Base-by-base conservation (phyloP, 2,888 invertebrate species). In the Trimorus sp. region DNA sequence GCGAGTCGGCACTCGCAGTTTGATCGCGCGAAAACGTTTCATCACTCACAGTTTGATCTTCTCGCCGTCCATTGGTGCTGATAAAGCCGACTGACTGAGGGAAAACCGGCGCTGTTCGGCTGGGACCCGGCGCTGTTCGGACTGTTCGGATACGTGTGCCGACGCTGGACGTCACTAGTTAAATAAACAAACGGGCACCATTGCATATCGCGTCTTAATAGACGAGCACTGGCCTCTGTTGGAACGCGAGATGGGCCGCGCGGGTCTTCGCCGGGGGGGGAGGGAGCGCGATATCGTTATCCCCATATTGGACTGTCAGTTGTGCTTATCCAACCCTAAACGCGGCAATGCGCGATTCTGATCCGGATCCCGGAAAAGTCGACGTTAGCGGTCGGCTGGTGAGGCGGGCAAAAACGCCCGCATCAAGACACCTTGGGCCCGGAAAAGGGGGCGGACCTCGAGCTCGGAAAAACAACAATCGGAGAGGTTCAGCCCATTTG, bases 41-140 rank as follows among this genome's bases (percentile, higher is more conserved):
- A n/a, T n/a, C 26, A 91, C 91, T 90, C 87, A 91, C 91, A 91
- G 87, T 65, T 88, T 90, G 76, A 90, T 88, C 84, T 87, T 90
- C 83, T 91, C 91, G 83, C 89, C 89, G 84, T 89, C 88, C 90
- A 90, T 90, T 85, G 87, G 79, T 73, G 14, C 63, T 51, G 38
- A 26, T 48, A 36, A 40, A 45, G 51, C 15, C 8, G 11, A 37
- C n/a, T 38, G 69, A 63, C 51, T 59, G 77, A 77, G 80, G 79
- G 58, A 56, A 54, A 84, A 75, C 78, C 56, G 75, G 70, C 73
- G 73, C 48, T 11, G 71, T 71, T 51, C 42, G 60, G 16, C 71
- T 53, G 42, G 58, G 66, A 78, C 58, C 74, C 59, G 48, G 51
- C 63, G 15, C 38, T 74, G 77, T 79, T 77, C 74, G 80, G 42